Conservation (phyloP, 2,113 vertebrate genomes). For the Rattus rattus region DNA sequence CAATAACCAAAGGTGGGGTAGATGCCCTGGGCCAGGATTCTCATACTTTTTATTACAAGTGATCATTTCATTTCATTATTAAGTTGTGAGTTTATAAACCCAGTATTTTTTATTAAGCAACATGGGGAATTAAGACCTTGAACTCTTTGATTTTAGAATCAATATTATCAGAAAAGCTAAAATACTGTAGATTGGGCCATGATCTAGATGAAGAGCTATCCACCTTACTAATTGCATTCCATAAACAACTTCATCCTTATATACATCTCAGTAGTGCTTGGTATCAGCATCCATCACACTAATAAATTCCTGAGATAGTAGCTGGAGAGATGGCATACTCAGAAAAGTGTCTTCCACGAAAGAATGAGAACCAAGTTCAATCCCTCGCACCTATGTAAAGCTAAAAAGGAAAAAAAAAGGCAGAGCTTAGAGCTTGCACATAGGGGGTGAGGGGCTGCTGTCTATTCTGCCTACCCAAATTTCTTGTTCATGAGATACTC, state of each 20-base stretch:
- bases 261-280: not conserved
- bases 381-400: not conserved
- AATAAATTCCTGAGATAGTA: not conserved
- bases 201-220: not conserved
- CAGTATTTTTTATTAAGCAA: slow-evolving; percentile 19
- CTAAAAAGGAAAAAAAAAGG: not conserved
- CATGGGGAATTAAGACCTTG: not conserved
- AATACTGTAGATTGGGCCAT: not conserved
- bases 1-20: too few relatives aligned
- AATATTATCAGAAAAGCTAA: not conserved
- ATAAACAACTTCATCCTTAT: not conserved
- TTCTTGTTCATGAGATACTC: not conserved
- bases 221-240: not conserved
- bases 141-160: slow-evolving; percentile 10
- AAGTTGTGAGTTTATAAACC: not conserved
- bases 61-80: slow-evolving; percentile 15
- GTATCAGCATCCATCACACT: not conserved
- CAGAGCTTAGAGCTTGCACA: not conserved
- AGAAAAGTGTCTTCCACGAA: not conserved
- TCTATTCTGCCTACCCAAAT: not conserved
- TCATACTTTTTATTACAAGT: not conserved
- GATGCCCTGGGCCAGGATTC: too few relatives aligned
- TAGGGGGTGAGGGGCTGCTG: not conserved
- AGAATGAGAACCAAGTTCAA: not conserved
- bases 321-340: not conserved